A percentile compares a stretch with the other conserved stretches of the same genome.
These are phyloP conservation scores for Aphelenchoides fujianensis DNA, from an alignment of 1,140 invertebrate genomes.

Conservation along the genomic window DNA sequence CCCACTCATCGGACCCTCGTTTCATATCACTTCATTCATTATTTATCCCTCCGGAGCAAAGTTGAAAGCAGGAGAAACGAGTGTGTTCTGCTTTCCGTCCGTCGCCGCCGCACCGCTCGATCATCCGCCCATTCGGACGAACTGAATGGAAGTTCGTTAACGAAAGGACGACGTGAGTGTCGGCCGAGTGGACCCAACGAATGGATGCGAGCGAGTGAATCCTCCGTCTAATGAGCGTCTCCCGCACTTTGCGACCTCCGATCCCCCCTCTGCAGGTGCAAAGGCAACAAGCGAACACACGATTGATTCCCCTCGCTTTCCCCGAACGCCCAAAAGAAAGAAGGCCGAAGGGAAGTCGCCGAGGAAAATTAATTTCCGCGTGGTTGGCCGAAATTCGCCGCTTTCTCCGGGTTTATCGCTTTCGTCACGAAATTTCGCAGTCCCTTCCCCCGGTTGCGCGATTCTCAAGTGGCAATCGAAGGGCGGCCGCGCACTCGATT, in stretches of 20 bases:
- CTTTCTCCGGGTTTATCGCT: not conserved
- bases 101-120: not conserved
- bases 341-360: too few relatives aligned
- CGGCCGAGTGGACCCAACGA: not conserved
- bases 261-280: too few relatives aligned
- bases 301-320: too few relatives aligned
- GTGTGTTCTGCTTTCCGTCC: not conserved
- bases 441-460: not conserved
- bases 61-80: too few relatives aligned
- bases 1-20: too few relatives aligned
- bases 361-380: slow-evolving; percentile 5
- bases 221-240: too few relatives aligned
- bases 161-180: not conserved
- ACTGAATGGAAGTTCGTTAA: slow-evolving; percentile 3
- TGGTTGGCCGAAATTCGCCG: not conserved
- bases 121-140: not conserved
- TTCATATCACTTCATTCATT: not conserved
- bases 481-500: not conserved
- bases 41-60: not conserved
- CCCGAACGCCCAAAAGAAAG: too few relatives aligned
- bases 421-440: not conserved
- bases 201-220: too few relatives aligned
- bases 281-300: too few relatives aligned
- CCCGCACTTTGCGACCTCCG: too few relatives aligned
- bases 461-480: slow-evolving; percentile 1